phyloP scores from a whole-genome alignment of 2,888 invertebrate species.

The Lochmaea crataegi region DNA sequence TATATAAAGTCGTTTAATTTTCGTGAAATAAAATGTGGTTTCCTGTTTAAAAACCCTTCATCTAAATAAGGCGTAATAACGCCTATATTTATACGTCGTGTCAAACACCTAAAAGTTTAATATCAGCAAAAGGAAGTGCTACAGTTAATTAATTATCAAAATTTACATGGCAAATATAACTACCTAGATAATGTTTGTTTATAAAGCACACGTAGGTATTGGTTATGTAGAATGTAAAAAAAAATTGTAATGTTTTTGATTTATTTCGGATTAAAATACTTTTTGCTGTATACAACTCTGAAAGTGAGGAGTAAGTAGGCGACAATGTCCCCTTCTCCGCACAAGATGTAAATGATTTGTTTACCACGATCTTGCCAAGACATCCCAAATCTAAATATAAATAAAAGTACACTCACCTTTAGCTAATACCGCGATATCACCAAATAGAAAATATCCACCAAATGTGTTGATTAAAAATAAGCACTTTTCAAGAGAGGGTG shows the following conservation, averaged over 20 bases:
- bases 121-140: slow-evolving; percentile 15
- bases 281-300: slow-evolving; percentile 4
- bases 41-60: slow-evolving; percentile 7
- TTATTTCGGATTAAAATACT: neutral
- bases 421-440: slow-evolving; percentile 33
- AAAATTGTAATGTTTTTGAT: neutral
- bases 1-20: neutral
- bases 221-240: neutral
- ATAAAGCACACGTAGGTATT: neutral
- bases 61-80: neutral
- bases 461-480: slow-evolving; percentile 32
- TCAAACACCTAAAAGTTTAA: slow-evolving; percentile 1
- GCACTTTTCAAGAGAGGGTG: slow-evolving; percentile 41
- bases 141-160: slow-evolving; percentile 1
- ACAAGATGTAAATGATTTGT: slow-evolving; percentile 55
- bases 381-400: slow-evolving; percentile 53
- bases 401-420: slow-evolving; percentile 57
- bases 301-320: slow-evolving; percentile 17
- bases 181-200: neutral
- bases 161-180: slow-evolving; percentile 2
- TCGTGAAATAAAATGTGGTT: neutral
- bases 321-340: slow-evolving; percentile 30
- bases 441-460: slow-evolving; percentile 27
- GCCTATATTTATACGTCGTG: neutral
- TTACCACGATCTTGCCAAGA: slow-evolving; percentile 60